Conservation (phyloP, 2,888 invertebrate species). For the Ommatoiulus sabulosus region DNA sequence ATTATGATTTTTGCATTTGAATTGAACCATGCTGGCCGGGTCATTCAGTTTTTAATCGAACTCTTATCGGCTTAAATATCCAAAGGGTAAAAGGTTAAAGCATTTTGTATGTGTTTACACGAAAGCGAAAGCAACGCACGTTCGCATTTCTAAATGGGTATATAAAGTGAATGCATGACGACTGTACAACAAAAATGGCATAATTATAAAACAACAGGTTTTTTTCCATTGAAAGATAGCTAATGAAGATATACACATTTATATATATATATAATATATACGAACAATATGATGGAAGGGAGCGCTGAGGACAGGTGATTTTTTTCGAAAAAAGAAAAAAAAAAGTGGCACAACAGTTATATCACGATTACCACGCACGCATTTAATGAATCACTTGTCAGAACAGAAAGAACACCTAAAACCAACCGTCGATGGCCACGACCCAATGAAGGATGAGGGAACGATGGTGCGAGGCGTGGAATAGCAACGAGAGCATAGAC, state of each 20-base stretch:
- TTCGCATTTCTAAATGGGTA: neutral
- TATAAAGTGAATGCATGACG: conserved; percentile 12
- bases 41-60: neutral
- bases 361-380: conserved; percentile 22
- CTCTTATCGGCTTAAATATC: neutral
- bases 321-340: neutral
- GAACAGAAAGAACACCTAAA: conserved; percentile 21
- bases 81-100: neutral
- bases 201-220: conserved; percentile 14
- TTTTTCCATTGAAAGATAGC: conserved; percentile 5
- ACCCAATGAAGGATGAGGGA: too few species aligned
- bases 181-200: conserved; percentile 40
- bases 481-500: neutral
- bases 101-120: neutral
- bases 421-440: neutral
- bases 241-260: conserved; percentile 3
- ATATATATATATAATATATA: conserved; percentile 3
- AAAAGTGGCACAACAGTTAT: conserved; percentile 19
- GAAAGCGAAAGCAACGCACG: neutral
- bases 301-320: neutral
- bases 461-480: neutral
- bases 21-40: neutral
- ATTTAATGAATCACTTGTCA: neutral
- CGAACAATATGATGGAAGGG: neutral
- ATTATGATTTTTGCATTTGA: neutral